Evolutionary conservation across 2,113 vertebrate species (phyloP).

Genomic region (Syngnathus scovelli): DNA sequence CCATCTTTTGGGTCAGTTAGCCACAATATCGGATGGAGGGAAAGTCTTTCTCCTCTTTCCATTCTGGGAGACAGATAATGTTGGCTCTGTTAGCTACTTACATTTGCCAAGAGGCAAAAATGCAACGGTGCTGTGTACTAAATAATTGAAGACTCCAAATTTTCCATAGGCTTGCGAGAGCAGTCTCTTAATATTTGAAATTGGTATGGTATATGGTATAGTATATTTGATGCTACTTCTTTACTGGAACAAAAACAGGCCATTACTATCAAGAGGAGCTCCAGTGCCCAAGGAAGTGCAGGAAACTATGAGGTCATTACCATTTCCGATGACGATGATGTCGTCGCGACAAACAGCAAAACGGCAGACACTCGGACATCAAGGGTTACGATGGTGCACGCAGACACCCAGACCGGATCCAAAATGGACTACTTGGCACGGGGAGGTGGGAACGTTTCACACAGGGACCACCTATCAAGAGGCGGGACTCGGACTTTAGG

Average conservation of each 20-base stretch:
- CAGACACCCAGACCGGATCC: constrained; percentile 56
- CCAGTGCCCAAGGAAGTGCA: constrained; percentile 58
- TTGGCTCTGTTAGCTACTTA: too few species aligned
- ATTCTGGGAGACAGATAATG: too few species aligned
- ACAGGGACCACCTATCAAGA: constrained; percentile 74
- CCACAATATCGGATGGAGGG: not conserved
- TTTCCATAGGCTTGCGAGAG: not conserved
- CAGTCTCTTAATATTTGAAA: not conserved
- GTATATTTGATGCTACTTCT: not conserved
- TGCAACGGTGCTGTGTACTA: too few species aligned
- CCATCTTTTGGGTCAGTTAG: not conserved
- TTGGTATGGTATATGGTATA: not conserved
- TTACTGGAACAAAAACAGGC: constrained; percentile 25
- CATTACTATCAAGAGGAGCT: constrained; percentile 62
- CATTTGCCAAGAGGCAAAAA: too few species aligned
- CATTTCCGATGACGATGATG: constrained; percentile 56
- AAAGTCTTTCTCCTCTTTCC: too few species aligned
- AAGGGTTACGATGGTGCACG: constrained; percentile 23
- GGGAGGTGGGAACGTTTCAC: constrained; percentile 52
- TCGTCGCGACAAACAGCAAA: constrained; percentile 30
- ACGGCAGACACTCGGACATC: constrained; percentile 39
- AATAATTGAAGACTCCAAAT: too few species aligned
- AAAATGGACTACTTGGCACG: constrained; percentile 76
- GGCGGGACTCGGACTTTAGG: constrained; percentile 67
- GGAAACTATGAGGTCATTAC: constrained; percentile 62